Evolutionary conservation across 2,888 invertebrate genomes (phyloP), one percentile per base, ranked within the genome.

Genomic region (Pycnomerus fuliginosus): DNA sequence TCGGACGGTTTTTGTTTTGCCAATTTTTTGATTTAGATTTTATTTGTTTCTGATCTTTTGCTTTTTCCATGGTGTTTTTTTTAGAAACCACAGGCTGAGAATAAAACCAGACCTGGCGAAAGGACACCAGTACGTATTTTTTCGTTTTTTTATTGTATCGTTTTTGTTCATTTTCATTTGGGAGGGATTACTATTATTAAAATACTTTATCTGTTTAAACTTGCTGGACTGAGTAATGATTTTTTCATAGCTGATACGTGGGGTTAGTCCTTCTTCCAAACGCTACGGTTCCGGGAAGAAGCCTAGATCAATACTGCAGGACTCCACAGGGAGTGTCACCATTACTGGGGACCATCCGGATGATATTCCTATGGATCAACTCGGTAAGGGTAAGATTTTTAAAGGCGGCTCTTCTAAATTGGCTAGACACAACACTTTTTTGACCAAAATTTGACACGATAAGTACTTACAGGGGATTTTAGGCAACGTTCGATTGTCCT

Each of bases 61-160:
- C 75, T 62, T 64, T 60, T 61, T 50, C n/a, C 52, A 27, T 50
- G 25, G 17, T 47, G 46, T 42, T 55, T 53, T 45, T 55, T 56
- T 56, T 36, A 33, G 31, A 45, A 40, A 36, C 52, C 52, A 50
- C 35, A 10, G 24, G n/a, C n/a, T 12, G 23, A 45, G 44, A 52
- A 55, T 36, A 32, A 48, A 41, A 38, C 72, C 75, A 76, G 76
- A 74, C 74, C 76, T 75, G 74, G 76, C 76, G 87, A 84, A 71
- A 76, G 74, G 64, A 79, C 80, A 60, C 84, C 84, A 75, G 85
- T 85, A 85, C 80, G 85, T 84, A 84, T 80, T 60, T 60, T 58
- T 56, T 37, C 34, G 36, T 45, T 42, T 28, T 27, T 46, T 54
- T 31, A 47, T 44, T 31, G 28, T 38, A 25, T 23, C 45, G 25